Conservation (phyloP, 1,140 invertebrate genomes). For the Zaprionus tsacasi region DNA sequence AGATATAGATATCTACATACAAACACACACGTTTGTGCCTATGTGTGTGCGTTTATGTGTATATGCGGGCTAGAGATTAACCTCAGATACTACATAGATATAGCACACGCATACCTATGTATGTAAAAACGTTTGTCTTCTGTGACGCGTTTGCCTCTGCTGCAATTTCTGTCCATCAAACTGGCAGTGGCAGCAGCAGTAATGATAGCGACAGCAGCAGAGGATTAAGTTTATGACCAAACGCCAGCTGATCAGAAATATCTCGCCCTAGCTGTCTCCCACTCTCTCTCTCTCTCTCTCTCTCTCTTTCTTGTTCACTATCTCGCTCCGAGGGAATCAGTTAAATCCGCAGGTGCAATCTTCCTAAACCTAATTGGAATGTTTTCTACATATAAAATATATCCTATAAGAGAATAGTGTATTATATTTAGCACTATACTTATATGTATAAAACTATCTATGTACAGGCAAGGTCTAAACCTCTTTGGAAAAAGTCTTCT, state of each 20-base stretch:
- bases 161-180: conserved; percentile 39
- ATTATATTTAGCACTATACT: too few species aligned
- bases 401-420: too few species aligned
- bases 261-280: not conserved
- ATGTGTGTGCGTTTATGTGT: conserved; percentile 4
- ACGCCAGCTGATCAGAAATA: conserved; percentile 34
- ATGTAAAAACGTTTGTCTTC: conserved; percentile 56
- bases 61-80: conserved; percentile 52
- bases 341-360: not conserved
- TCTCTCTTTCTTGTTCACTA: not conserved
- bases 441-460: too few species aligned
- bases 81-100: conserved; percentile 56
- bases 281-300: not conserved
- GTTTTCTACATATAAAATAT: not conserved
- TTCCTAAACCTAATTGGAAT: conserved; percentile 8
- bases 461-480: too few species aligned
- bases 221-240: conserved; percentile 69
- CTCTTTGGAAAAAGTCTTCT: too few species aligned
- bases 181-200: conserved; percentile 26
- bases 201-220: conserved; percentile 12
- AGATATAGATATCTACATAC: conserved; percentile 48
- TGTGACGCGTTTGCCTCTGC: conserved; percentile 49
- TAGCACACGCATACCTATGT: not conserved
- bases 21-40: conserved; percentile 25
- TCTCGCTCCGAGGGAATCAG: not conserved